A percentile compares a stretch with the other conserved stretches of the same genome.
Evolutionary conservation across 2,888 invertebrate species (phyloP).

Genomic region (Trachelus iudaicus): DNA sequence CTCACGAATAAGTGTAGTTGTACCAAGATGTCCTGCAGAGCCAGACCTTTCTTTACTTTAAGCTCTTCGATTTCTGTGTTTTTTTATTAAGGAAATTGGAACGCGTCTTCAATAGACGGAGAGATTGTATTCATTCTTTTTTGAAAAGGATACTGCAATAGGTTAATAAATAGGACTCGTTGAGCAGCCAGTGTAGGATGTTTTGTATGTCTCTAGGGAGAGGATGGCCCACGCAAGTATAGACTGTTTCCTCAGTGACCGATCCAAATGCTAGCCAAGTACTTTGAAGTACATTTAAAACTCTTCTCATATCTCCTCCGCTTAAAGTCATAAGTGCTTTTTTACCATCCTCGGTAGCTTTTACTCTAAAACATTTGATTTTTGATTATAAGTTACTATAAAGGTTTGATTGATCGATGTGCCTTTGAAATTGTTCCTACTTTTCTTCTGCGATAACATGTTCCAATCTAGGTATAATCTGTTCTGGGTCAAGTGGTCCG

Average conservation of each 20-base stretch:
- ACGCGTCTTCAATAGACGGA: background rate
- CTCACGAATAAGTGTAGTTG: slow-evolving; percentile 90
- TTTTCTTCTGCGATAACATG: slow-evolving; percentile 85
- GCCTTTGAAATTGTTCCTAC: slow-evolving; percentile 67
- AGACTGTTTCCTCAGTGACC: slow-evolving; percentile 91
- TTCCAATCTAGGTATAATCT: slow-evolving; percentile 90
- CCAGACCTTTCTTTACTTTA: slow-evolving; percentile 90
- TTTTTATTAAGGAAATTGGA: slow-evolving; percentile 38
- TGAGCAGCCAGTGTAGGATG: slow-evolving; percentile 88
- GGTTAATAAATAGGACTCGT: slow-evolving; percentile 78
- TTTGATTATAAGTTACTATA: slow-evolving; percentile 8
- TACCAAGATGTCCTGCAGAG: slow-evolving; percentile 91
- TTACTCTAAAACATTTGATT: slow-evolving; percentile 71
- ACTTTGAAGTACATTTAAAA: slow-evolving; percentile 96
- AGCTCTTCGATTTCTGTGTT: slow-evolving; percentile 80
- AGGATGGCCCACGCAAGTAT: slow-evolving; percentile 97
- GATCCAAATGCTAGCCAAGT: slow-evolving; percentile 91
- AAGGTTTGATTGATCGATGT: background rate
- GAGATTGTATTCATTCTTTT: background rate
- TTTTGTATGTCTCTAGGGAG: slow-evolving; percentile 87
- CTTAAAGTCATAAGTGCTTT: slow-evolving; percentile 89
- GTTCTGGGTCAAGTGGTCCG: slow-evolving; percentile 85
- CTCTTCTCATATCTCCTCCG: slow-evolving; percentile 97
- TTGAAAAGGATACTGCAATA: slow-evolving; percentile 81
- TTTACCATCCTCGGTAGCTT: slow-evolving; percentile 87